These are phyloP conservation scores for Pterocles gutturalis DNA, from an alignment of 2,113 vertebrate species.

Conservation along the genomic window DNA sequence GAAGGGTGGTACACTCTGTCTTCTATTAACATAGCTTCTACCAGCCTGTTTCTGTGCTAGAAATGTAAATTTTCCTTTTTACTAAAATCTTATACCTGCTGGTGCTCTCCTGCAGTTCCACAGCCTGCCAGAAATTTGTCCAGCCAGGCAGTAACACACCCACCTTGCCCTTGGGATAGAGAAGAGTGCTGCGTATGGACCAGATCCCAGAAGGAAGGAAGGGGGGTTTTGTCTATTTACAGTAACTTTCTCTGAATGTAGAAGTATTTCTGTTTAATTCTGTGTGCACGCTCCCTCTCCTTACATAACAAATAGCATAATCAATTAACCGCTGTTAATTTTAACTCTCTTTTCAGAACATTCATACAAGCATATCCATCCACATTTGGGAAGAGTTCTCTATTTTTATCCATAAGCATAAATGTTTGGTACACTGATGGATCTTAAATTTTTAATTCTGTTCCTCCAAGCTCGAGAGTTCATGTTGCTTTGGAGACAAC, in stretches of 20 bases:
- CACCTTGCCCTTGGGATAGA: background rate
- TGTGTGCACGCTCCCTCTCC: background rate
- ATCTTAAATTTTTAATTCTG: constrained; percentile 45
- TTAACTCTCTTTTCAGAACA: constrained; percentile 5
- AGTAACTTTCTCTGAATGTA: background rate
- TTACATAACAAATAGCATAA: constrained; percentile 6
- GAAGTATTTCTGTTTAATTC: background rate
- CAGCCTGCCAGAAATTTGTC: background rate
- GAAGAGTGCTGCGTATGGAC: rapidly evolving
- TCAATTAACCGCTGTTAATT: constrained; percentile 41
- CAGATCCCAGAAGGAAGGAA: background rate
- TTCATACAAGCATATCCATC: background rate
- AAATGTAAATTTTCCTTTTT: background rate
- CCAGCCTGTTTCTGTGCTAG: background rate
- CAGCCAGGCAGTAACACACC: background rate
- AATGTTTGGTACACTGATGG: constrained; percentile 38
- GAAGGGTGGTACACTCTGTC: background rate
- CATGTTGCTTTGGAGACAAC: constrained; percentile 36
- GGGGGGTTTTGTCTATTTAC: background rate
- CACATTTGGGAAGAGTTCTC: background rate
- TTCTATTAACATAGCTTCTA: background rate
- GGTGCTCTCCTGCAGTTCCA: background rate
- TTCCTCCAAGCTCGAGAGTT: constrained; percentile 14
- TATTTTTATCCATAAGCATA: constrained; percentile 51
- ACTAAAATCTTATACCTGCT: background rate